phyloP scores from a whole-genome alignment of 2,113 vertebrate species.

The Oreochromis aureus region DNA sequence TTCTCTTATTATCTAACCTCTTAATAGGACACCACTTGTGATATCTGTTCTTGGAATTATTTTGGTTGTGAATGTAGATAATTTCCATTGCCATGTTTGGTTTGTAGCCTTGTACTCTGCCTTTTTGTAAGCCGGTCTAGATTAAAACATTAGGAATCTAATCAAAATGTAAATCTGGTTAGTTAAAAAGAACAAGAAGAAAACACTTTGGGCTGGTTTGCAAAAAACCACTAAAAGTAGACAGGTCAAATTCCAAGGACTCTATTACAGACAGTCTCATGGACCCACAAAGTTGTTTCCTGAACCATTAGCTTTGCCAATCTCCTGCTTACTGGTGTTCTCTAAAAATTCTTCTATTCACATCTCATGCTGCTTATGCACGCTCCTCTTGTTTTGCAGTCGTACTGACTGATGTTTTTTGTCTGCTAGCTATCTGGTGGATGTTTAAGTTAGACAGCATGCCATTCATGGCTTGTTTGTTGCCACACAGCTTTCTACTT shows the following conservation, averaged over 20 bases:
- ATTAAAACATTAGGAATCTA: conserved; percentile 9
- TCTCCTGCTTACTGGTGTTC: neutral
- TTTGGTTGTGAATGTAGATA: neutral
- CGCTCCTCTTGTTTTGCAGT: neutral
- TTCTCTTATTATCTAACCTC: neutral
- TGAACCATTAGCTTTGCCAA: neutral
- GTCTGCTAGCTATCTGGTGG: neutral
- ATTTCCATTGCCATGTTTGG: neutral
- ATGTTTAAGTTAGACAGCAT: neutral
- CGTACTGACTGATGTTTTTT: neutral
- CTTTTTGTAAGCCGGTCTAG: neutral
- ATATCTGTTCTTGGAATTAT: neutral
- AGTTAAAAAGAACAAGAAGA: neutral
- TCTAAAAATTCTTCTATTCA: neutral
- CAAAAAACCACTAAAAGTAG: neutral
- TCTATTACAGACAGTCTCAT: neutral
- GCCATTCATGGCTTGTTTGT: neutral
- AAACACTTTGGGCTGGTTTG: neutral
- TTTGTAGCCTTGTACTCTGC: neutral
- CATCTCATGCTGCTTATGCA: neutral
- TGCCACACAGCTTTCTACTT: neutral
- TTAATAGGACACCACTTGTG: neutral
- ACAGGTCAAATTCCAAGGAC: neutral
- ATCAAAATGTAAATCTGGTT: conserved; percentile 45
- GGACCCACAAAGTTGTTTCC: neutral